These are phyloP conservation scores for Thalassaphorura encarpata DNA, from an alignment of 1,140 invertebrate genomes.

Conservation along the genomic window DNA sequence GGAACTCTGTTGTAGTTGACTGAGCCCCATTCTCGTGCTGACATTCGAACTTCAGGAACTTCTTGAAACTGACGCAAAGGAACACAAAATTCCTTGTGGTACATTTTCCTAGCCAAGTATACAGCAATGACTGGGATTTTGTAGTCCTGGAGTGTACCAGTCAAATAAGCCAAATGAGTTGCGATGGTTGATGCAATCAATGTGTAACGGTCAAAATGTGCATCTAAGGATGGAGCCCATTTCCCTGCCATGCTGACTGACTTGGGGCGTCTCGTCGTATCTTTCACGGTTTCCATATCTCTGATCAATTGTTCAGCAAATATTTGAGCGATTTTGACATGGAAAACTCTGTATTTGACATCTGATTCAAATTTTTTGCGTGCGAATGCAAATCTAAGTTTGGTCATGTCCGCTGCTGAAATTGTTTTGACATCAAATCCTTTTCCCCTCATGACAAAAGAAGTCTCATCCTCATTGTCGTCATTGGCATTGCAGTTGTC, in stretches of 20 bases:
- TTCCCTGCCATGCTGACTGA: conserved; percentile 19
- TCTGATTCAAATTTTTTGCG: conserved; percentile 13
- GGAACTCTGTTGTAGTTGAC: conserved; percentile 26
- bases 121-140: conserved; percentile 2
- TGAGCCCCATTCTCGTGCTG: conserved; percentile 14
- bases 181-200: conserved; percentile 22
- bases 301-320: conserved; percentile 15
- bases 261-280: neutral
- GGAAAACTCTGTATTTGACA: conserved; percentile 16
- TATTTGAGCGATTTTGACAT: conserved; percentile 17
- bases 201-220: conserved; percentile 22
- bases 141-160: neutral
- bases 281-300: neutral
- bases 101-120: conserved; percentile 14
- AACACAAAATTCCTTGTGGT: conserved; percentile 24
- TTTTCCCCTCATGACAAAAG: no score
- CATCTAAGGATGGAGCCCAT: conserved; percentile 29
- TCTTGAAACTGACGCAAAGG: conserved; percentile 13
- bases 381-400: neutral
- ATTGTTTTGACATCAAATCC: no score
- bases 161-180: conserved; percentile 6
- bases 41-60: conserved; percentile 24
- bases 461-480: no score
- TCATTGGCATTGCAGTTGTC: no score
- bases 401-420: no score